Percentiles rank a stretch among this genome's conserved stretches.
These are phyloP conservation scores for Rhodeus uyekii DNA, from an alignment of 2,797 vertebrate genomes.

Conservation along the genomic window DNA sequence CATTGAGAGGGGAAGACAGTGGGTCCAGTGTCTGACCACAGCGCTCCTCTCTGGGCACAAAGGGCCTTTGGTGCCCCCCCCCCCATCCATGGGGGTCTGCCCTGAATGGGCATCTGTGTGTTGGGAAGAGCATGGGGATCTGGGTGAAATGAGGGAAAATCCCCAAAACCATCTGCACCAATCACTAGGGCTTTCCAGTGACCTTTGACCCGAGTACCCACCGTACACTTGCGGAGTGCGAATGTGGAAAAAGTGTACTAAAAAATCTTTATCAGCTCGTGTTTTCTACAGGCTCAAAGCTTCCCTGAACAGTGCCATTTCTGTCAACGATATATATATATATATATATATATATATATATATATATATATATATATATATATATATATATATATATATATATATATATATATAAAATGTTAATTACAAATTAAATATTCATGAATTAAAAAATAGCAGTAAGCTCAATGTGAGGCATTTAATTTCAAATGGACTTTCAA, in stretches of 20 bases:
- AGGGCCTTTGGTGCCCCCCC: conserved; percentile 44
- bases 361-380: not conserved
- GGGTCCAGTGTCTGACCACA: conserved; percentile 47
- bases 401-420: not conserved
- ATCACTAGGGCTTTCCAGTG: conserved; percentile 6
- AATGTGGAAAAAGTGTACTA: not conserved
- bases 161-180: conserved; percentile 33
- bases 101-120: conserved; percentile 47
- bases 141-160: conserved; percentile 33
- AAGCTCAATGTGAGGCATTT: not conserved
- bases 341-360: not conserved
- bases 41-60: conserved; percentile 45
- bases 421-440: too few relatives aligned
- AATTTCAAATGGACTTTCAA: not conserved
- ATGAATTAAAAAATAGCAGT: not conserved
- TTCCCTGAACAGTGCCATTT: not conserved
- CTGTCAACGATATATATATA: not conserved
- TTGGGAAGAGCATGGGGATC: conserved; percentile 44
- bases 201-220: conserved; percentile 27
- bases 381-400: not conserved
- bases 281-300: too few relatives aligned
- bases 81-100: conserved; percentile 35
- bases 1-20: conserved; percentile 49
- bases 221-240: not conserved
- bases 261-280: not conserved